Conservation (phyloP, 1,140 invertebrate species). For the Pomacea maculata region DNA sequence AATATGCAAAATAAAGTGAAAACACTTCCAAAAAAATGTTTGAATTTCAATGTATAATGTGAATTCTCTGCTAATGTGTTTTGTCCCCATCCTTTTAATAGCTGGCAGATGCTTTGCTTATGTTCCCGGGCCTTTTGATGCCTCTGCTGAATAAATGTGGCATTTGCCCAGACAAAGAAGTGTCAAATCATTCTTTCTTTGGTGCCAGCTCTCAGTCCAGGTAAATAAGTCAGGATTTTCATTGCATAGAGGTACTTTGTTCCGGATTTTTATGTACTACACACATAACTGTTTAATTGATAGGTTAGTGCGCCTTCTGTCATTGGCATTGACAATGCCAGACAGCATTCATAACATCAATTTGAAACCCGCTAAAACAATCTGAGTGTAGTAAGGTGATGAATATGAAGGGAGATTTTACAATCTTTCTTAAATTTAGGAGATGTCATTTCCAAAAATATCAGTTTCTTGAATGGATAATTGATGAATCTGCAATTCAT, state of each 20-base stretch:
- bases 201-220: constrained; percentile 41
- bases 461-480: too few species aligned
- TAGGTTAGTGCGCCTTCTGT: background rate
- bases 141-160: constrained; percentile 81
- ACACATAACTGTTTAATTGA: background rate
- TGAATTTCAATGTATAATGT: too few species aligned
- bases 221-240: constrained; percentile 27
- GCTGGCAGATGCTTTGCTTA: constrained; percentile 81
- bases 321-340: background rate
- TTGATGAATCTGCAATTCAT: too few species aligned
- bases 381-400: too few species aligned
- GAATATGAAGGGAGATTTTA: too few species aligned
- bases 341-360: background rate
- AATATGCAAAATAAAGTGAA: background rate
- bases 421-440: too few species aligned
- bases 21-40: background rate
- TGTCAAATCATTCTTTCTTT: constrained; percentile 69
- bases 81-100: constrained; percentile 28
- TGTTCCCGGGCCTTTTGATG: constrained; percentile 83
- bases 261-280: background rate
- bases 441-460: too few species aligned
- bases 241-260: too few species aligned
- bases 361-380: too few species aligned
- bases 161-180: constrained; percentile 75
- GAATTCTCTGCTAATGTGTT: background rate